Evolutionary conservation across 2,113 vertebrate genomes (phyloP), one percentile per base, ranked within the genome.

Genomic region (Ardeotis arabs): DNA sequence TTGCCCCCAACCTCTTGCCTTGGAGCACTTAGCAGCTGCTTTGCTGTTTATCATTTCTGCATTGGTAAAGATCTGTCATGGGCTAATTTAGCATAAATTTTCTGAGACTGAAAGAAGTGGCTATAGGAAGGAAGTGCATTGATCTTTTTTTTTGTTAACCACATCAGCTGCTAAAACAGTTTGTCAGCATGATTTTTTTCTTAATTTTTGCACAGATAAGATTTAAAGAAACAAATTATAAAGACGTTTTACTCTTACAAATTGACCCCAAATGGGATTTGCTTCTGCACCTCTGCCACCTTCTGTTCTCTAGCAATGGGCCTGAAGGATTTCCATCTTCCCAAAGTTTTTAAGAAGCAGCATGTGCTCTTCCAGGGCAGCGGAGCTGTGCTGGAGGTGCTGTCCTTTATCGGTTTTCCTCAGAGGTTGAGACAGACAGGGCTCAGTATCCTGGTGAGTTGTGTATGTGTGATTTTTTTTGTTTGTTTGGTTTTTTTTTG

Each of bases 401-500:
- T 37, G 13, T 60, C 31, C 49, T 58, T 67, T n/a, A 2, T 0
- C n/a, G 17, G 9, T 24, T 12, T 44, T 84, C 47, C 21, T 55
- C 3, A 1, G 62, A 87, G 35, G 62, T 75, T 19, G 39, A 73
- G 84, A 37, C 50, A 66, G 74, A 76, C 45, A n/a, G 41, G 67
- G 28, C 29, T 75, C 44, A 17, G 23, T 45, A 4, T 39, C 24
- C 27, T 49, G 29, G 13, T 13, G 68, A 52, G 18, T 14, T 56
- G 8, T 39, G 0, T 8, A 4, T 2, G 1, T 49, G 8, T 20
- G 27, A 8, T 6, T 4, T 5, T 31, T 22, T 33, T n/a, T n/a
- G n/a, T n/a, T n/a, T n/a, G n/a, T n/a, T n/a, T n/a, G n/a, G n/a
- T n/a, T 33, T 28, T 41, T 41, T 41, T 41, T 41, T 41, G 12